Conservation (phyloP, 2,888 invertebrate species). For the Pristionchus exspectatus region DNA sequence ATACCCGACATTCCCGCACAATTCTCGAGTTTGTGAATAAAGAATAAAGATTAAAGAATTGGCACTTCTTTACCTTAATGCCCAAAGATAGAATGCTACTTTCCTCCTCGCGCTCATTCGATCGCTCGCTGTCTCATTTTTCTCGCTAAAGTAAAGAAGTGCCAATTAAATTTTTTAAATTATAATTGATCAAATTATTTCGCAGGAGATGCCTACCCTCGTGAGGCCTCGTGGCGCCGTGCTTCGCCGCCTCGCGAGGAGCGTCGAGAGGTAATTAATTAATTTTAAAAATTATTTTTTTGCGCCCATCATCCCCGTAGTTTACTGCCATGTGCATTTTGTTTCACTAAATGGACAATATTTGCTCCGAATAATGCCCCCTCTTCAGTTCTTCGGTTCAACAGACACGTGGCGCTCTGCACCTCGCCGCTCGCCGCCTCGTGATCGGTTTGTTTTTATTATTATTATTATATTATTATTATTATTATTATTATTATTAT, state of each 20-base stretch:
- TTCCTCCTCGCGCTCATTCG: too few species aligned
- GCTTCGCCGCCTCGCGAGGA: not conserved
- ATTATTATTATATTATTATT: not conserved
- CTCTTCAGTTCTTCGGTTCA: not conserved
- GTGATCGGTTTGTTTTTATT: not conserved
- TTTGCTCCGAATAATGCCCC: not conserved
- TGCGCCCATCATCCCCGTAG: too few species aligned
- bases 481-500: not conserved
- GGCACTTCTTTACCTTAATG: too few species aligned
- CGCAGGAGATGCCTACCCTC: constrained; percentile 8
- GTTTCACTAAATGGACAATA: too few species aligned
- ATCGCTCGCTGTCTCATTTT: too few species aligned
- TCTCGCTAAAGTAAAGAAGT: too few species aligned
- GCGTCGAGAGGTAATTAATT: not conserved
- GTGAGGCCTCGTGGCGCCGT: not conserved
- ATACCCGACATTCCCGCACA: too few species aligned
- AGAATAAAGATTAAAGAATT: too few species aligned
- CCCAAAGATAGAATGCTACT: too few species aligned
- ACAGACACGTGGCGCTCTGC: constrained; percentile 17
- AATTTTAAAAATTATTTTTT: not conserved
- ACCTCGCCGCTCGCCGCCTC: not conserved
- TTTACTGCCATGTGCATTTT: too few species aligned
- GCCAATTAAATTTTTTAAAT: not conserved
- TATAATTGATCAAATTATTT: not conserved
- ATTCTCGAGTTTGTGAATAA: too few species aligned